A percentile compares a stretch with the other conserved stretches of the same genome.
phyloP scores from a whole-genome alignment of 2,113 vertebrate species.

The Mesembrinibis cayennensis region DNA sequence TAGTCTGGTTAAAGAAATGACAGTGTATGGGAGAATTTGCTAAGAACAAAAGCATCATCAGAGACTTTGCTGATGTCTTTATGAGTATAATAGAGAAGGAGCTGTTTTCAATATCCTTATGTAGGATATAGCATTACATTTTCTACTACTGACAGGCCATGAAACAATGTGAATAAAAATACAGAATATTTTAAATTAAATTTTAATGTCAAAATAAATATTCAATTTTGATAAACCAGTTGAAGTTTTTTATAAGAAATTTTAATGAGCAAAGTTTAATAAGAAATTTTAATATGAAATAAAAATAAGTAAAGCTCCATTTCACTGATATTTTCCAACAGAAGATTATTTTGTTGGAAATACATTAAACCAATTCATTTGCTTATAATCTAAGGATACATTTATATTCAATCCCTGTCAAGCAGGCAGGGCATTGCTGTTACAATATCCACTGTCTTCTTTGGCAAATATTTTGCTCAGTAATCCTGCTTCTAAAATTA shows the following conservation, averaged over 20 bases:
- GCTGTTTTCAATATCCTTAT: neutral
- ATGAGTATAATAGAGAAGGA: neutral
- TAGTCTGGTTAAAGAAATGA: neutral
- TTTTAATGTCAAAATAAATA: neutral
- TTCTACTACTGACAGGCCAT: neutral
- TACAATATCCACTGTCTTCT: neutral
- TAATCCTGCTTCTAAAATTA: neutral
- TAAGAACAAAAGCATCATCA: slow-evolving; percentile 31
- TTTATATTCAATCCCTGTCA: neutral
- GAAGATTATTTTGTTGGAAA: neutral
- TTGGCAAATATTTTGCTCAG: neutral
- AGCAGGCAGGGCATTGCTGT: neutral
- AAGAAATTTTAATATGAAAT: neutral
- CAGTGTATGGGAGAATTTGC: neutral
- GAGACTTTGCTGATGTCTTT: slow-evolving; percentile 10
- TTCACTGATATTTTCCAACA: neutral
- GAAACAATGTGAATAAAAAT: slow-evolving; percentile 6
- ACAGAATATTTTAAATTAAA: neutral
- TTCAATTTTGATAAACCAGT: neutral
- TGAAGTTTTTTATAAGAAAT: neutral
- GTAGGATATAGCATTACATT: neutral
- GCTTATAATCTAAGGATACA: neutral
- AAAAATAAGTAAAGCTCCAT: neutral
- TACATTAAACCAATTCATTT: neutral
- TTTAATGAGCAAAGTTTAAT: neutral